Percentiles rank a stretch among this genome's conserved stretches.
Conservation (phyloP, 2,797 vertebrate genomes). For the Spondyliosoma cantharus region DNA sequence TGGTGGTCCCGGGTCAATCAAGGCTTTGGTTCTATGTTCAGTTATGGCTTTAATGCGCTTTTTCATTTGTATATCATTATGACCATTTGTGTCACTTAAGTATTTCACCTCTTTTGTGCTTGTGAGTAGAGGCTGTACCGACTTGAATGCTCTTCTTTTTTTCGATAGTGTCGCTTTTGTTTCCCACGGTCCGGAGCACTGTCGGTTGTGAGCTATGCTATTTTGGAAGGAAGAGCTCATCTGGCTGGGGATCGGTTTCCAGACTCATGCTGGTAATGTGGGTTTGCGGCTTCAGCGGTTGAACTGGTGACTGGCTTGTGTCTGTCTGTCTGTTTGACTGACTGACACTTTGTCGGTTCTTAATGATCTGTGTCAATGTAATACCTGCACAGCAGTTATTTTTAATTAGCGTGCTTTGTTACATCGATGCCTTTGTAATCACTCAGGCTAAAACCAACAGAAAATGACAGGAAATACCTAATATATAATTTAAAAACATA, state of each 20-base stretch:
- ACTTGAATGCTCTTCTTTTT: background rate
- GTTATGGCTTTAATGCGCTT: constrained; percentile 33
- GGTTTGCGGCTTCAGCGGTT: constrained; percentile 52
- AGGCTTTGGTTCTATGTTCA: constrained; percentile 5
- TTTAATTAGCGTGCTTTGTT: background rate
- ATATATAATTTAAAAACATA: too few relatives aligned
- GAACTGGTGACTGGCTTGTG: constrained; percentile 24
- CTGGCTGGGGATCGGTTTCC: constrained; percentile 45
- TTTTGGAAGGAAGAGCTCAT: constrained; percentile 42
- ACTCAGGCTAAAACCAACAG: background rate
- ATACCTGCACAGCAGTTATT: background rate
- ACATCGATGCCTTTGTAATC: constrained; percentile 7
- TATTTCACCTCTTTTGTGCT: constrained; percentile 25
- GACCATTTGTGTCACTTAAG: constrained; percentile 30
- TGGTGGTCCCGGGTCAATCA: constrained; percentile 32
- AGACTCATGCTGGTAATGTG: constrained; percentile 50
- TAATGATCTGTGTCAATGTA: constrained; percentile 10
- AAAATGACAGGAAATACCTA: constrained; percentile 14
- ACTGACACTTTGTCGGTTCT: constrained; percentile 14
- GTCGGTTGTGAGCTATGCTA: background rate
- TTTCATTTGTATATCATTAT: constrained; percentile 32
- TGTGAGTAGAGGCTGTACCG: background rate
- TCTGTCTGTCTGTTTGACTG: constrained; percentile 34
- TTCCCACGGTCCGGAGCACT: constrained; percentile 42
- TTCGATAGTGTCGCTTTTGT: constrained; percentile 28